Evolutionary conservation across 2,888 invertebrate genomes (phyloP), one percentile per base, ranked within the genome.

Genomic region (Melitaea athalia): DNA sequence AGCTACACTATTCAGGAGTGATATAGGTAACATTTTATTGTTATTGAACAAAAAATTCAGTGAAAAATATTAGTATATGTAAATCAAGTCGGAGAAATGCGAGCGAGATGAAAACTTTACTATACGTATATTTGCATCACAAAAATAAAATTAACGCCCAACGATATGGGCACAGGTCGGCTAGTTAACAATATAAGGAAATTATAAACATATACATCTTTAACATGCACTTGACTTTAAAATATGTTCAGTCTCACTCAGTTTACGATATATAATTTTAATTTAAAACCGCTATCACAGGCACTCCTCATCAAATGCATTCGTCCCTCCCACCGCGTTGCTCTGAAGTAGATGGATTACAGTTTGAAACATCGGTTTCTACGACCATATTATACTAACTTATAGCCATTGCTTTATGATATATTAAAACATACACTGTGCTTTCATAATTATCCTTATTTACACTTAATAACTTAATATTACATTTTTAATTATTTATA

Each of bases 261-360:
- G 15, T 50, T 15, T n/a, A 15, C 7, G 15, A 15, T 15, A 50
- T 50, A 50, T 15, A 50, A n/a, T 5, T 31, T 50, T 14, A 11
- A 31, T 67, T 24, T 5, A 11, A 53, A 55, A 24, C 59, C 77
- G 72, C 78, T 74, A 14, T 14, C 70, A n/a, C 0, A 75, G 64
- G 0, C 15, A 47, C 59, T 60, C 15, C 67, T 57, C 72, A 66
- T 55, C 64, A 38, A 57, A 45, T 68, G 61, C 72, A 64, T n/a
- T 68, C 72, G 79, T 75, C 77, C 78, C 78, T 80, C 78, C 75
- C 76, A 72, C 79, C 84, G 79, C 81, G 82, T 79, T 80, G 82
- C 82, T 83, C 82, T 91, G 90, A 90, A 89, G 88, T 85, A 89
- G 91, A 91, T 91, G 89, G 91, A 92, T 92, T 88, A 85, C 88